Conservation (phyloP, 2,113 vertebrate species). For the Apus apus region DNA sequence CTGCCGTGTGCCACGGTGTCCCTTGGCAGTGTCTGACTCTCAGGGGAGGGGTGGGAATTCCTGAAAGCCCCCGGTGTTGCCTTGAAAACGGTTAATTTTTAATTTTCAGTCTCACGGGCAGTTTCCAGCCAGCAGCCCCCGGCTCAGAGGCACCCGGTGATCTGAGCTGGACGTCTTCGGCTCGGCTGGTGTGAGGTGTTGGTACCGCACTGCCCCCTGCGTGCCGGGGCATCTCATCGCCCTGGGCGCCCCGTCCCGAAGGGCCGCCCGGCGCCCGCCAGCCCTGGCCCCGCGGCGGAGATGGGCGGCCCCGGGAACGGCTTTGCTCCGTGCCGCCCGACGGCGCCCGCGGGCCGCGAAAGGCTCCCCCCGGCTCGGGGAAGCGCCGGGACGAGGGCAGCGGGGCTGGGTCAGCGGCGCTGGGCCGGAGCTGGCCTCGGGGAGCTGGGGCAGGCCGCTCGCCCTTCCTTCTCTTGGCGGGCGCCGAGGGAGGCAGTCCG, state of each 20-base stretch:
- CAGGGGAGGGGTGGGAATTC: conserved; percentile 54
- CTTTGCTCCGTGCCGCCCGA: not conserved
- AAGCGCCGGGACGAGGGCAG: too few relatives aligned
- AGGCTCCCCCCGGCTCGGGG: too few relatives aligned
- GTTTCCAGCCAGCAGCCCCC: not conserved
- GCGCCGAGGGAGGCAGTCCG: not conserved
- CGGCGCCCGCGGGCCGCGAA: not conserved
- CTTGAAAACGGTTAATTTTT: conserved; percentile 17
- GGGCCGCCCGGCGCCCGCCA: not conserved
- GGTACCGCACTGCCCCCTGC: accelerated
- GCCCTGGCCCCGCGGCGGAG: not conserved
- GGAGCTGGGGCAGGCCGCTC: too few relatives aligned
- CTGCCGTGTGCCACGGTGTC: not conserved
- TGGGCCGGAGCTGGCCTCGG: not conserved
- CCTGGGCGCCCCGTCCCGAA: not conserved
- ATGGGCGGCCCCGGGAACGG: not conserved
- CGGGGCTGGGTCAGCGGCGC: too few relatives aligned
- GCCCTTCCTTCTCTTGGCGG: not conserved
- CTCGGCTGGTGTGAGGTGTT: not conserved
- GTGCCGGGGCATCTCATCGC: not conserved
- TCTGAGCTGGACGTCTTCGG: too few relatives aligned
- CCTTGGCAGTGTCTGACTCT: not conserved
- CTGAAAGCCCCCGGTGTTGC: not conserved
- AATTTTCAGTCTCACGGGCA: not conserved
- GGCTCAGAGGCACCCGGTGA: not conserved